Evolutionary conservation across 1,140 invertebrate genomes (phyloP).

Genomic region (Lucilia sericata): DNA sequence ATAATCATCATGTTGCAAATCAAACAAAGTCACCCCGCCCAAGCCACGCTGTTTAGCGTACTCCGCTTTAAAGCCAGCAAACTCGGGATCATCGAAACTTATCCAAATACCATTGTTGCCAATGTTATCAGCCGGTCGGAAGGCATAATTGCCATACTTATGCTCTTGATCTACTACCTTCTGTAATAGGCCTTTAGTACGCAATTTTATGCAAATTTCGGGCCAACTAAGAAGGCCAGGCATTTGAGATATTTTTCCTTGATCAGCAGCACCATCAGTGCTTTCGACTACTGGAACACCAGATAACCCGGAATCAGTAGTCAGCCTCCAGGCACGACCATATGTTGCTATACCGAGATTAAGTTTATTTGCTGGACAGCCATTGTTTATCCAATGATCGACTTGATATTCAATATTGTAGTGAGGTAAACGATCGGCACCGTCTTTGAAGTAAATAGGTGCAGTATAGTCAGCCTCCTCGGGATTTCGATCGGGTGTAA

Average conservation of each 20-base stretch:
- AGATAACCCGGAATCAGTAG: conserved; percentile 76
- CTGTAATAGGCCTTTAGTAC: conserved; percentile 72
- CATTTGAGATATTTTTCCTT: conserved; percentile 73
- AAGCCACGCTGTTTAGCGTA: conserved; percentile 80
- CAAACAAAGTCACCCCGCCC: conserved; percentile 84
- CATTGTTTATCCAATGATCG: conserved; percentile 74
- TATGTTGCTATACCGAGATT: conserved; percentile 86
- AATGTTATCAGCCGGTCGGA: conserved; percentile 75
- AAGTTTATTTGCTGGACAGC: conserved; percentile 79
- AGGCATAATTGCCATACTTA: conserved; percentile 81
- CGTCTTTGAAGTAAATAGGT: conserved; percentile 74
- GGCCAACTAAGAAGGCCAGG: conserved; percentile 75
- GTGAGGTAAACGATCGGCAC: conserved; percentile 58
- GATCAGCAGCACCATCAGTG: conserved; percentile 72
- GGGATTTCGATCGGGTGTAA: conserved; percentile 78
- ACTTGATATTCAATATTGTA: conserved; percentile 75
- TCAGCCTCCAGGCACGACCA: conserved; percentile 85
- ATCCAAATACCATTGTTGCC: conserved; percentile 85
- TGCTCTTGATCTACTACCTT: conserved; percentile 80
- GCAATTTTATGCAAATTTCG: conserved; percentile 72
- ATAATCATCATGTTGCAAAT: conserved; percentile 86
- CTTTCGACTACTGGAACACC: conserved; percentile 80
- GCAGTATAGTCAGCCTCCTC: conserved; percentile 81
- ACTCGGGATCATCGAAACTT: conserved; percentile 88
- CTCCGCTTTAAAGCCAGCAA: conserved; percentile 82